These are phyloP conservation scores for Tympanuchus pallidicinctus DNA, from an alignment of 2,113 vertebrate species.

Conservation along the genomic window DNA sequence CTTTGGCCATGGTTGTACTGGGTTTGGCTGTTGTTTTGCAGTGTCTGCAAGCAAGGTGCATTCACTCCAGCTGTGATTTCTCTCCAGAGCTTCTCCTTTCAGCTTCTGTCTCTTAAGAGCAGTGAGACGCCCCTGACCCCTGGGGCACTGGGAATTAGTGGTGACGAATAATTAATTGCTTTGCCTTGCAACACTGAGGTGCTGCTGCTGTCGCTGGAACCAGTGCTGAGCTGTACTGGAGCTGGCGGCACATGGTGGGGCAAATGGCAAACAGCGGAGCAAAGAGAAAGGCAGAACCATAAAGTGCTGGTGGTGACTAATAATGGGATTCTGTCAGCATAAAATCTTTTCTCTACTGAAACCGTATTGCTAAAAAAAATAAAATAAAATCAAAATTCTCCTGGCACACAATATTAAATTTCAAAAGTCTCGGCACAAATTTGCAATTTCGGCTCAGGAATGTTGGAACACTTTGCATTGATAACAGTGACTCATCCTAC, in stretches of 20 bases:
- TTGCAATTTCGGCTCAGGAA: background rate
- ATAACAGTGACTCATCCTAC: background rate
- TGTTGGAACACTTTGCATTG: background rate
- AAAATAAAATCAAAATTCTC: background rate
- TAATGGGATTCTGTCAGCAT: background rate
- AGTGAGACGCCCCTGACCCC: background rate
- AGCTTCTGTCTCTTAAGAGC: background rate
- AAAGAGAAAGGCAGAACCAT: background rate
- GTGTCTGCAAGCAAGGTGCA: fast-evolving
- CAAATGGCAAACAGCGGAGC: background rate
- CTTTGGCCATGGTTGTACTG: fast-evolving
- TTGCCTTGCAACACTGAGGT: background rate
- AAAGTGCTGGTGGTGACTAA: too few relatives aligned
- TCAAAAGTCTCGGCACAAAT: background rate
- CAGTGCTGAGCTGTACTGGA: background rate
- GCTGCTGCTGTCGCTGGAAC: background rate
- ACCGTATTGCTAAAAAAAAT: background rate
- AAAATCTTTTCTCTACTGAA: background rate
- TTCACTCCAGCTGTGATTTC: background rate
- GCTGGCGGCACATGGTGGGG: background rate
- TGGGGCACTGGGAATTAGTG: background rate
- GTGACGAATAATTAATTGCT: background rate
- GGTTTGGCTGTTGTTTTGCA: background rate
- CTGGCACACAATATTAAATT: background rate
- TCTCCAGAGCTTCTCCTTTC: background rate